Base-by-base conservation (phyloP, 2,888 invertebrate genomes). In the Eristalis arbustorum region DNA sequence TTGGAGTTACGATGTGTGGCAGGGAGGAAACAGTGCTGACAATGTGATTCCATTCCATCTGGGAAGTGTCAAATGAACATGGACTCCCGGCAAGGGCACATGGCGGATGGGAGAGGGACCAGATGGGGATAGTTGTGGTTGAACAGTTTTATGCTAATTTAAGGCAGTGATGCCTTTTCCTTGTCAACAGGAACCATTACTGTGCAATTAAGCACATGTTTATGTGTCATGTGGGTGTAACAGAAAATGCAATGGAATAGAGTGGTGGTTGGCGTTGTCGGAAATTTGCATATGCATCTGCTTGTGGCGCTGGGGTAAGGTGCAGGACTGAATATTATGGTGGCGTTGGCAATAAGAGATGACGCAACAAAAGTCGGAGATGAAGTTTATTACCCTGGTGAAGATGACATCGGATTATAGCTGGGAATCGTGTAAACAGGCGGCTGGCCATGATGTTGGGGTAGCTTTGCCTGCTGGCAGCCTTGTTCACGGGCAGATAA, bases 161-260 rank as follows among this genome's bases (percentile, higher is more conserved):
- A 79, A 68, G 63, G 72, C 87, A 68, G 87, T 88, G 89, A 89
- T 89, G 90, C 89, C 88, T 89, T 89, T 90, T 89, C 88, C 89
- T 89, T 90, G 90, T 90, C 90, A 90, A 90, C 90, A 90, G 88
- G 76, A 88, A 75, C 89, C 88, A 90, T 89, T 89, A 90, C 89
- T 88, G 89, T 89, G 90, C 90, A 89, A 90, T 90, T 90, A 90
- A 90, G 89, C 89, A 88, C 89, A 89, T 90, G 89, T 89, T 90
- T 90, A 89, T 89, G 89, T 87, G 83, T 63, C 83, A 87, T 83
- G 78, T 74, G 87, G 83, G 87, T 82, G 87, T 79, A 67, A 56
- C 72, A 79, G 83, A 75, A 78, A 72, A 79, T 77, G 73, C 87
- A 75, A 72, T 87, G 75, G 40, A 75, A 57, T 40, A 49, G 67